Evolutionary conservation across 2,113 vertebrate genomes (phyloP).

Genomic region (Cyprinus carpio): DNA sequence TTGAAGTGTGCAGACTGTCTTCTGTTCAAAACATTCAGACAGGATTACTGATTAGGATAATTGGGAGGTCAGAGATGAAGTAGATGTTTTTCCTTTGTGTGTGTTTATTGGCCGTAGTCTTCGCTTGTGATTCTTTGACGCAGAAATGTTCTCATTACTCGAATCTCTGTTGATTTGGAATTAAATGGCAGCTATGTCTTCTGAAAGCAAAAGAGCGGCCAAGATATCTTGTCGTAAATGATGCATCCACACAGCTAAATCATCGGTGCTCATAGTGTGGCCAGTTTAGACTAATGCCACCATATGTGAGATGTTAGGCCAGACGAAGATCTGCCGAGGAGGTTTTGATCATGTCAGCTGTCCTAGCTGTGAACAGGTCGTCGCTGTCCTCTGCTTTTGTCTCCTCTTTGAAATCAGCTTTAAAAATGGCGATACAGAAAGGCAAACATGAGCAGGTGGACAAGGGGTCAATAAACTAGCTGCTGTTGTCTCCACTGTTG

Average conservation of each 20-base stretch:
- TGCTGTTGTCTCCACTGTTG: conserved; percentile 33
- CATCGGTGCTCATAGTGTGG: conserved; percentile 18
- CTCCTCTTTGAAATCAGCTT: conserved; percentile 33
- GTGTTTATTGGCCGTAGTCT: conserved; percentile 32
- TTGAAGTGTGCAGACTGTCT: conserved; percentile 27
- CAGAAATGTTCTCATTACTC: conserved; percentile 6
- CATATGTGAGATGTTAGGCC: conserved; percentile 20
- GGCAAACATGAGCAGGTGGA: conserved; percentile 47
- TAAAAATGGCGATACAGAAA: neutral
- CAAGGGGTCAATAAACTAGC: neutral
- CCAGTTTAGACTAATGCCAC: conserved; percentile 31
- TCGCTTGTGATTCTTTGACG: conserved; percentile 11
- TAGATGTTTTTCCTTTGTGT: conserved; percentile 28
- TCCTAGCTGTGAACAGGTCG: conserved; percentile 19
- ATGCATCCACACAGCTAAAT: conserved; percentile 38
- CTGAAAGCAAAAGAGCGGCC: conserved; percentile 33
- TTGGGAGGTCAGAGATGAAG: conserved; percentile 47
- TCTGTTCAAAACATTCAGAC: conserved; percentile 40
- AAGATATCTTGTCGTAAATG: conserved; percentile 43
- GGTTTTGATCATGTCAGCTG: conserved; percentile 39
- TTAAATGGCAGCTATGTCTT: conserved; percentile 11
- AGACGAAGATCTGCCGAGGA: neutral
- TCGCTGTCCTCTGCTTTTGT: conserved; percentile 32
- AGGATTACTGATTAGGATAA: conserved; percentile 44
- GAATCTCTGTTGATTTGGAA: conserved; percentile 25